phyloP scores from a whole-genome alignment of 2,113 vertebrate species.

The Donacobius atricapilla region DNA sequence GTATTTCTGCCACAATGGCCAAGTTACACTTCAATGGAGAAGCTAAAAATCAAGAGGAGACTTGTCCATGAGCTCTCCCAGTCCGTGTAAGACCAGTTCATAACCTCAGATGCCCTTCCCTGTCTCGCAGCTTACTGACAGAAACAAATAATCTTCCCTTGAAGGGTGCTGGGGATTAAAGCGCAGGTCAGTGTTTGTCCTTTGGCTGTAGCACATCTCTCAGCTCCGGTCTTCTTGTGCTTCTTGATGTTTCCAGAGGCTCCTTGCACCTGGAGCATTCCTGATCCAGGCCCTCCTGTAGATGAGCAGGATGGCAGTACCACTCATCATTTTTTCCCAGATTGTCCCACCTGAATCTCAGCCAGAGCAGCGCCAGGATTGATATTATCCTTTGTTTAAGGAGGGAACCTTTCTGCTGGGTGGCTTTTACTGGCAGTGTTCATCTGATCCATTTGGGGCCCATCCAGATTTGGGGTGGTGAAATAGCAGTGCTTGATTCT shows the following conservation, averaged over 20 bases:
- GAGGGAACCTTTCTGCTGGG: not conserved
- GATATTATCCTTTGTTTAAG: not conserved
- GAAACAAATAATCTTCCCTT: not conserved
- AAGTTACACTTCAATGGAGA: not conserved
- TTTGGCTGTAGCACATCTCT: not conserved
- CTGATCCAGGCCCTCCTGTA: fast-evolving
- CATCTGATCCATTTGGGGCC: not conserved
- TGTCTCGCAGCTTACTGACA: not conserved
- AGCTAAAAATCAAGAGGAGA: not conserved
- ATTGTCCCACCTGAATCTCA: not conserved
- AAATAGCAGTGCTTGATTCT: not conserved
- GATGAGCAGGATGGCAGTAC: not conserved
- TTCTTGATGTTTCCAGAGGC: not conserved
- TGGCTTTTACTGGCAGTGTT: not conserved
- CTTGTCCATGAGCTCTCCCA: not conserved
- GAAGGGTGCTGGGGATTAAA: not conserved
- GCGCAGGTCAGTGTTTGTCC: not conserved
- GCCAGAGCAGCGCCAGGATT: not conserved
- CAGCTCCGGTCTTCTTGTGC: fast-evolving
- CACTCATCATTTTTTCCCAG: fast-evolving
- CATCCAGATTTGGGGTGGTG: not conserved
- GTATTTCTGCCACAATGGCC: fast-evolving
- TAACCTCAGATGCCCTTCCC: not conserved
- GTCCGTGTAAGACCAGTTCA: not conserved
- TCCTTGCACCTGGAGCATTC: not conserved